Conservation (phyloP, 2,797 vertebrate genomes). For the Poeciliopsis infans region DNA sequence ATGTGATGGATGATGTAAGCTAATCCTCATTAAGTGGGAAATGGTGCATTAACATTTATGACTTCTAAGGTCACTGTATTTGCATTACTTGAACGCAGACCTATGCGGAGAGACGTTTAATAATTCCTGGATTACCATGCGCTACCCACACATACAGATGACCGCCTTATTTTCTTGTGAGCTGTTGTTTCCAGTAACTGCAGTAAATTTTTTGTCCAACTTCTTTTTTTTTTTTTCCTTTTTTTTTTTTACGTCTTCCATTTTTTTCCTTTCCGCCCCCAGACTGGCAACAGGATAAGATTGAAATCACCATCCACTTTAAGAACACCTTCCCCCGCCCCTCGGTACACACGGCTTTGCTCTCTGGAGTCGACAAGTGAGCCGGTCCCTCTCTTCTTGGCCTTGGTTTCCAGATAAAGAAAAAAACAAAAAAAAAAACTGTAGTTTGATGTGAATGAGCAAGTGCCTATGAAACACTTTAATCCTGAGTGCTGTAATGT, state of each 20-base stretch:
- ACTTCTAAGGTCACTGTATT: constrained; percentile 63
- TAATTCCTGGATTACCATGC: constrained; percentile 61
- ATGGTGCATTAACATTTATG: constrained; percentile 72
- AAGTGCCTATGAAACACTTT: constrained; percentile 95
- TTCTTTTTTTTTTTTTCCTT: constrained; percentile 22
- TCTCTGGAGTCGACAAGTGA: constrained; percentile 72
- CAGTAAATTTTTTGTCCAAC: constrained; percentile 63
- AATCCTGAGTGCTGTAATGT: constrained; percentile 92
- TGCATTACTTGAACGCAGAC: constrained; percentile 37
- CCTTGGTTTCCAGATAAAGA: constrained; percentile 87
- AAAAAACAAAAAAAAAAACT: constrained; percentile 62
- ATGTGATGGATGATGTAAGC: constrained; percentile 77
- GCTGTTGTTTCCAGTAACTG: constrained; percentile 57
- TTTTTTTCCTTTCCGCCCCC: constrained; percentile 21
- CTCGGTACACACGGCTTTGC: constrained; percentile 39
- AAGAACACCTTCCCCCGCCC: constrained; percentile 45
- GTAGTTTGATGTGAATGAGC: constrained; percentile 96
- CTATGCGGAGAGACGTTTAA: constrained; percentile 43
- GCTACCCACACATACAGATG: constrained; percentile 58
- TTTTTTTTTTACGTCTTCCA: not conserved
- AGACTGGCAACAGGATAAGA: constrained; percentile 60
- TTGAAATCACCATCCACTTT: constrained; percentile 49
- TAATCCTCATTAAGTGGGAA: constrained; percentile 71
- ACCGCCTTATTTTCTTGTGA: constrained; percentile 73
- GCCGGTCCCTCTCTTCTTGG: constrained; percentile 76